Conservation (phyloP, 2,797 vertebrate genomes). For the Sebastes kiyomatsui region DNA sequence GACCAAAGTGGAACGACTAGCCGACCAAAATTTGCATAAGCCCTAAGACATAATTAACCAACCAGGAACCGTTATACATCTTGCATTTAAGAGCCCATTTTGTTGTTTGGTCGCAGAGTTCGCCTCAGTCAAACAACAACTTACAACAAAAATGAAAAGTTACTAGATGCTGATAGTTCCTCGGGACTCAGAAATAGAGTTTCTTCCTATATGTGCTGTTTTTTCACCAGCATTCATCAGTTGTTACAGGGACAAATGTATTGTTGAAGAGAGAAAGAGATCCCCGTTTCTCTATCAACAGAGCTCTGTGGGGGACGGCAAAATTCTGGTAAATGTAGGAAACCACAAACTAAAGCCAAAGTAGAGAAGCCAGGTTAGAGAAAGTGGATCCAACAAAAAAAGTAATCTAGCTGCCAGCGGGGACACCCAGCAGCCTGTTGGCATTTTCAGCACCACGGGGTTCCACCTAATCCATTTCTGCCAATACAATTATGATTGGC, state of each 20-base stretch:
- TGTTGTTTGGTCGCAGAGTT: not conserved
- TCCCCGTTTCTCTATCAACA: conserved; percentile 26
- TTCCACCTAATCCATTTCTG: conserved; percentile 54
- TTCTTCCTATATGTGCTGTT: not conserved
- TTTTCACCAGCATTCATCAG: not conserved
- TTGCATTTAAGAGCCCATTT: not conserved
- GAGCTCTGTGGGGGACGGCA: conserved; percentile 18
- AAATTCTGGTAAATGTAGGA: conserved; percentile 29
- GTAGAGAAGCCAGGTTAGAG: conserved; percentile 31
- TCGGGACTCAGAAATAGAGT: not conserved
- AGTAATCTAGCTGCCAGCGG: conserved; percentile 56
- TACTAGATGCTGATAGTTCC: not conserved
- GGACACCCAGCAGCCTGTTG: conserved; percentile 39
- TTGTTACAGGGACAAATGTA: not conserved
- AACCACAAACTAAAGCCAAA: conserved; percentile 43
- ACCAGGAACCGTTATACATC: not conserved
- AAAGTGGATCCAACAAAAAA: conserved; percentile 48
- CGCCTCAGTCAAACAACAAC: not conserved
- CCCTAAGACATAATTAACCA: not conserved
- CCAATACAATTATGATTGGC: conserved; percentile 61
- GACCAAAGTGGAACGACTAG: not conserved
- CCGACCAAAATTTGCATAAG: not conserved
- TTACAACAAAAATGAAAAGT: not conserved
- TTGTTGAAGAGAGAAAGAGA: conserved; percentile 18
- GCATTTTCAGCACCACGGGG: conserved; percentile 43